phyloP scores from a whole-genome alignment of 2,888 invertebrate genomes.

The Leucania comma region DNA sequence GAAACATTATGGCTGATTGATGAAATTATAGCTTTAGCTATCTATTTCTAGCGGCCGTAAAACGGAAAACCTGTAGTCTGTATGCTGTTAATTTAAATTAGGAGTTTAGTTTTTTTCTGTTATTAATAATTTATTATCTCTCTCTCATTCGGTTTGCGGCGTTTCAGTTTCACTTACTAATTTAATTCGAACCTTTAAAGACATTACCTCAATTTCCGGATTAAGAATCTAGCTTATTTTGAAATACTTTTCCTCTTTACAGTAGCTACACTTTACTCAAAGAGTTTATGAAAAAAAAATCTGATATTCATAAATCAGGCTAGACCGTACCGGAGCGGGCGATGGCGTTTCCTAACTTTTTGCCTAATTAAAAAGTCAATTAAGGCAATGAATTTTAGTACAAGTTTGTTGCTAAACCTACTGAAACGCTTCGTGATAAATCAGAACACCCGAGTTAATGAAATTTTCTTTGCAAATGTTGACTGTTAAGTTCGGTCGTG shows the following conservation, averaged over 20 bases:
- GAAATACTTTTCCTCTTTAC: slow-evolving; percentile 1
- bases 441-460: slow-evolving; percentile 59
- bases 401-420: slow-evolving; percentile 66
- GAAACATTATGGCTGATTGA: too few species aligned
- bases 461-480: slow-evolving; percentile 48
- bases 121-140: neutral
- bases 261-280: slow-evolving; percentile 5
- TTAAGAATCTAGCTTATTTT: neutral
- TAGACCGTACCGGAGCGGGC: slow-evolving; percentile 59
- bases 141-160: too few species aligned
- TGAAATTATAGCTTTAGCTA: too few species aligned
- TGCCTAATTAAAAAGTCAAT: slow-evolving; percentile 81
- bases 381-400: slow-evolving; percentile 69
- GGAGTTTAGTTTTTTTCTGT: too few species aligned
- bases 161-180: too few species aligned
- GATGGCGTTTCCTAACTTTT: slow-evolving; percentile 70
- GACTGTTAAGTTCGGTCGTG: slow-evolving; percentile 27
- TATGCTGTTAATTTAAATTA: too few species aligned
- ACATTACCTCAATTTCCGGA: neutral
- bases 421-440: slow-evolving; percentile 60
- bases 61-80: too few species aligned
- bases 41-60: too few species aligned
- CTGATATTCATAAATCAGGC: slow-evolving; percentile 67
- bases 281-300: slow-evolving; percentile 47
- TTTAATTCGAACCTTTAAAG: too few species aligned